Evolutionary conservation across 2,113 vertebrate genomes (phyloP), one percentile per base, ranked within the genome.

Genomic region (Atractosteus spatula): DNA sequence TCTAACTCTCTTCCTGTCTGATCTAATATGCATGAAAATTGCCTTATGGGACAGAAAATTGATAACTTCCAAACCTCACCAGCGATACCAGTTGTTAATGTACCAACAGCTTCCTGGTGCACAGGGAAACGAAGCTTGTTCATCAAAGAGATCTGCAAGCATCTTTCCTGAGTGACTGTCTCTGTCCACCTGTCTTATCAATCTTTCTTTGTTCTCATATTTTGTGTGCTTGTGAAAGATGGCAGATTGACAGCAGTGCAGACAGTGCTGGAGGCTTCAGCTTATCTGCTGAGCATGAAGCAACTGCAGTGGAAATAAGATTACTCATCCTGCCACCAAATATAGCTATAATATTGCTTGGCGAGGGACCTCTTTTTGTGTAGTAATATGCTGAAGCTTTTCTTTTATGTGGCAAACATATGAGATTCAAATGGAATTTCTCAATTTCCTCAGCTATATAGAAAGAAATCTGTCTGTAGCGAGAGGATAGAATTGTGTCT

Each of bases 181-280:
- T 17, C 11, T 42, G 8, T 10, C 62, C 41, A 43, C 62, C 62
- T 43, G 14, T 43, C 29, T 65, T 42, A 65, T 2, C 62, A 11
- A 42, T 42, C 62, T 43, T 42, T 42, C 62, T 65, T 43, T 65
- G 29, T 42, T 42, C 8, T 65, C 63, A 65, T 51, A 68, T 68
- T 47, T 47, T 68, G 13, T 51, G 44, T 68, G 44, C 59, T 29
- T 16, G 13, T 29, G 17, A 62, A 62, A 14, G 59, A 62, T 62
- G 59, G 17, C 59, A 62, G 59, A 62, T 29, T 62, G 59, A 62
- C 17, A 62, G 59, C 59, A 11, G 14, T 62, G 59, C 13, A 62
- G 59, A 16, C 59, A 16, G 17, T 62, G 13, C 59, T 62, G 13
- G 8, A 14, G 17, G 59, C 3, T 62, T 14, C 6, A 7, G 17